phyloP scores from a whole-genome alignment of 2,888 invertebrate genomes.

The Cheilosia vernalis region DNA sequence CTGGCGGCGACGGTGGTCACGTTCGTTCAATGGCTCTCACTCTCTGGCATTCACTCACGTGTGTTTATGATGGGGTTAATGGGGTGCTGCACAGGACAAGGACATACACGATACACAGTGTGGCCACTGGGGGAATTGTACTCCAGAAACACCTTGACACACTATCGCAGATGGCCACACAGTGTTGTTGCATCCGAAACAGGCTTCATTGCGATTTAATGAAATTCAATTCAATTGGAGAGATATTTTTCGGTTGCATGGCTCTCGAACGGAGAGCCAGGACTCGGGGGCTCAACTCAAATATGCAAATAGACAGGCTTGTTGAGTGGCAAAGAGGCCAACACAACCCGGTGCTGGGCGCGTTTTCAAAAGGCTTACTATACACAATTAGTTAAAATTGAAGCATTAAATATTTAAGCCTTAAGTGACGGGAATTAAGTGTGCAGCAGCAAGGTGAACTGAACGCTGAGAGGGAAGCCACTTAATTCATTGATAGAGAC shows the following conservation, averaged over 20 bases:
- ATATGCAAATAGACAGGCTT: conserved; percentile 48
- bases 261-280: neutral
- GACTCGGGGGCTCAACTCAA: conserved; percentile 10
- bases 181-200: conserved; percentile 12
- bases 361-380: conserved; percentile 30
- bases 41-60: conserved; percentile 12
- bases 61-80: conserved; percentile 46
- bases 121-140: conserved; percentile 11
- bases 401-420: conserved; percentile 63
- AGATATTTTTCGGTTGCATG: conserved; percentile 65
- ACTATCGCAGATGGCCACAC: conserved; percentile 7
- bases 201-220: conserved; percentile 66
- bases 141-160: conserved; percentile 59
- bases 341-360: conserved; percentile 3
- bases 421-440: conserved; percentile 25
- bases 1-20: conserved; percentile 36
- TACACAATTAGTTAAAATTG: conserved; percentile 66
- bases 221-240: conserved; percentile 62
- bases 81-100: conserved; percentile 25
- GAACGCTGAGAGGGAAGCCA: neutral
- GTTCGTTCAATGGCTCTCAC: conserved; percentile 22
- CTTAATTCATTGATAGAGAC: neutral
- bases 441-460: conserved; percentile 1
- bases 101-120: neutral
- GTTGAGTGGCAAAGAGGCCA: neutral